phyloP scores from a whole-genome alignment of 1,140 invertebrate species.

The Capitella teleta region DNA sequence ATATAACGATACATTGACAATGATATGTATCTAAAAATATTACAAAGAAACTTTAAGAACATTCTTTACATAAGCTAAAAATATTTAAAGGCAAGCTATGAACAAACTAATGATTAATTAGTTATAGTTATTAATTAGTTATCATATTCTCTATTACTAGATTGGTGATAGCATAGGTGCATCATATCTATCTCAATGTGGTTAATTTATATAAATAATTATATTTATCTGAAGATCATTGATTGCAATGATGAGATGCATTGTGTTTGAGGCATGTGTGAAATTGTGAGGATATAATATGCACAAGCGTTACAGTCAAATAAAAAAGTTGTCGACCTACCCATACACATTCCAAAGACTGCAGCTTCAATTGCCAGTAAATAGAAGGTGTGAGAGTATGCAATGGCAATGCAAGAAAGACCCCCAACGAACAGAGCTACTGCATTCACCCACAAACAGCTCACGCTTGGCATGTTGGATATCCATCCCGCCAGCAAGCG shows the following conservation, averaged over 20 bases:
- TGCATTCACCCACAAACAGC: slow-evolving; percentile 82
- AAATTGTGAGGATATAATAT: slow-evolving; percentile 45
- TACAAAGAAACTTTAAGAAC: too few species aligned
- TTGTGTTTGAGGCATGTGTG: slow-evolving; percentile 36
- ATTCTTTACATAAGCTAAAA: too few species aligned
- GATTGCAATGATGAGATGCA: background rate
- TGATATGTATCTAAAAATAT: too few species aligned
- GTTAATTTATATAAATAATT: background rate
- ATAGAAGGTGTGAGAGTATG: slow-evolving; percentile 63
- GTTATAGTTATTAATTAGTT: too few species aligned
- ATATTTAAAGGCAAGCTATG: too few species aligned
- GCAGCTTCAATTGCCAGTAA: slow-evolving; percentile 67
- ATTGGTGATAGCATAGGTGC: background rate
- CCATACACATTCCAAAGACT: slow-evolving; percentile 84
- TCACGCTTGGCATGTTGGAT: slow-evolving; percentile 49
- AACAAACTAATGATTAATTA: too few species aligned
- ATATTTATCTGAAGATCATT: background rate
- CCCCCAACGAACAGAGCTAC: slow-evolving; percentile 79
- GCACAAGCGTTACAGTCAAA: slow-evolving; percentile 45
- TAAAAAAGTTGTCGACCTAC: slow-evolving; percentile 77
- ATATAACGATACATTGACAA: too few species aligned
- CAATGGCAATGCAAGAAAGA: slow-evolving; percentile 66
- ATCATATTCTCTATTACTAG: too few species aligned
- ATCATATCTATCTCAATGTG: background rate
- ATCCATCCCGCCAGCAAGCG: slow-evolving; percentile 28